Evolutionary conservation across 2,888 invertebrate species (phyloP).

Genomic region (Volucella inanis): DNA sequence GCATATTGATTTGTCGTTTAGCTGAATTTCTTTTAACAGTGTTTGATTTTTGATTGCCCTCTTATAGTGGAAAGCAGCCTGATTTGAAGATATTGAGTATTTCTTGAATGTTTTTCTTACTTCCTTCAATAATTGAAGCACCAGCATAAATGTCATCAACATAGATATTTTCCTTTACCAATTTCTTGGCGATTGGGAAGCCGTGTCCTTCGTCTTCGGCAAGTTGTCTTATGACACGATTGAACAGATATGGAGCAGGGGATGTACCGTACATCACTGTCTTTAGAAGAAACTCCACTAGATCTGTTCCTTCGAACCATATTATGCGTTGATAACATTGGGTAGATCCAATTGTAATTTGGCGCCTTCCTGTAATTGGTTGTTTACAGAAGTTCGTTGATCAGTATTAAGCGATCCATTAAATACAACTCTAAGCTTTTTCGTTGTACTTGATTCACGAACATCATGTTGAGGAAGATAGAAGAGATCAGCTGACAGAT

Average conservation of each 20-base stretch:
- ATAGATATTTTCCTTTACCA: conserved; percentile 22
- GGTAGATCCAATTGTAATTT: too few species aligned
- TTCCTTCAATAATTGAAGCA: conserved; percentile 13
- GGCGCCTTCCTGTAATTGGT: too few species aligned
- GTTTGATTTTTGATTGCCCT: conserved; percentile 28
- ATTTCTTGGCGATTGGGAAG: conserved; percentile 16
- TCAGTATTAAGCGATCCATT: conserved; percentile 31
- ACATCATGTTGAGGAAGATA: conserved; percentile 47
- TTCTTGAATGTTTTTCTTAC: conserved; percentile 31
- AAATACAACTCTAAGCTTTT: conserved; percentile 44
- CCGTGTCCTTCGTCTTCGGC: conserved; percentile 17
- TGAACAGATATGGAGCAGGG: conserved; percentile 40
- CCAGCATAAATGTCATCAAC: conserved; percentile 34
- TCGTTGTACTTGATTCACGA: conserved; percentile 35
- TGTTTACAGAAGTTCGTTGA: conserved; percentile 24
- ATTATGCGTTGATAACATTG: conserved; percentile 53
- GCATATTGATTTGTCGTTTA: background rate
- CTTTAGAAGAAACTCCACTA: conserved; percentile 23
- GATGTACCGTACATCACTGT: conserved; percentile 37
- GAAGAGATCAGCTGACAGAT: background rate
- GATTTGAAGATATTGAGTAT: conserved; percentile 31
- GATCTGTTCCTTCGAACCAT: conserved; percentile 5
- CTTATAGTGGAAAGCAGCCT: conserved; percentile 41
- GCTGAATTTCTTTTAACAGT: conserved; percentile 10
- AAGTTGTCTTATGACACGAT: conserved; percentile 30